Evolutionary conservation across 1,140 invertebrate species (phyloP).

Genomic region (Drosophila arawakana): DNA sequence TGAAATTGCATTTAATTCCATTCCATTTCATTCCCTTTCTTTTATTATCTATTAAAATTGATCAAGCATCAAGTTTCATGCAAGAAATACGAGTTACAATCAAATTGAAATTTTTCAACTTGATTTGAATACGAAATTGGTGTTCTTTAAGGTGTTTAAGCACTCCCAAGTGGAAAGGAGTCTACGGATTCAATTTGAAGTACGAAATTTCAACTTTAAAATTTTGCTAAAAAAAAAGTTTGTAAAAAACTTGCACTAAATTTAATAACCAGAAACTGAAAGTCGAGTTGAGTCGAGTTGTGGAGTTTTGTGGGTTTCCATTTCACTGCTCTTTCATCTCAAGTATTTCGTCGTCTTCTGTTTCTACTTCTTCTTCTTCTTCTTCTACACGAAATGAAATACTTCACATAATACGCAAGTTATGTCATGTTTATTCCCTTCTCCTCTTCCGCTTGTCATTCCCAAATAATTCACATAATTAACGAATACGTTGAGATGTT

Average conservation of each 20-base stretch:
- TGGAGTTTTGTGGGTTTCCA: background rate
- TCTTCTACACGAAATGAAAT: background rate
- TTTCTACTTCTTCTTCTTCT: no score
- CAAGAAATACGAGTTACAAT: background rate
- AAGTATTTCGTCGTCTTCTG: background rate
- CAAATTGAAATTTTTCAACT: background rate
- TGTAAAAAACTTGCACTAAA: no score
- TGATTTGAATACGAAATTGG: background rate
- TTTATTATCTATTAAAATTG: background rate
- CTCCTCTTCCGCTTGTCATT: background rate
- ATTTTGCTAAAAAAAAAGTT: no score
- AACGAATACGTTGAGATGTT: background rate
- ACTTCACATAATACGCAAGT: slow-evolving; percentile 4
- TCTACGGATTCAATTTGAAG: no score
- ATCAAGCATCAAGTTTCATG: background rate
- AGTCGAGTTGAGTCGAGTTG: background rate
- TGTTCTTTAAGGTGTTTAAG: slow-evolving; percentile 1
- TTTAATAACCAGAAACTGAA: background rate
- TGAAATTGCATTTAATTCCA: background rate
- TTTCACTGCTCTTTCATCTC: slow-evolving; percentile 13
- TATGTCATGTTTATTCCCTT: slow-evolving; percentile 2
- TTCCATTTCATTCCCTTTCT: no score
- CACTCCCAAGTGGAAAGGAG: no score
- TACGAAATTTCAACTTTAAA: no score
- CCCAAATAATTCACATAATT: slow-evolving; percentile 18